Conservation (phyloP, 2,888 invertebrate species). For the Drosophila cognata region DNA sequence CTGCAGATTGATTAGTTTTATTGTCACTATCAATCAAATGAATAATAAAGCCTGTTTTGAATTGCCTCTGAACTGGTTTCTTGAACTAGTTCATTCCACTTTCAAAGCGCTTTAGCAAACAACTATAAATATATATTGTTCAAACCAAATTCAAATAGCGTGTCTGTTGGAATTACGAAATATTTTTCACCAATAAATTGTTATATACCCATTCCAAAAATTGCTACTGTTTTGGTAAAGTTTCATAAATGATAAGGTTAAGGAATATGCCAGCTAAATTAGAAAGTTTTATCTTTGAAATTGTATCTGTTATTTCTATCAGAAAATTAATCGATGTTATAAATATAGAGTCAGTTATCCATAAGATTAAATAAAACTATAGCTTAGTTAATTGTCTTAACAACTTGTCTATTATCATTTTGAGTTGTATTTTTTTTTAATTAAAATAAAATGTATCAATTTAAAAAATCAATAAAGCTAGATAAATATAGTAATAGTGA, state of each 20-base stretch:
- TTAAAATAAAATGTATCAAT: background rate
- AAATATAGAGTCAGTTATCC: background rate
- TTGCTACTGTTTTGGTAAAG: background rate
- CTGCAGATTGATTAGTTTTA: slow-evolving; percentile 46
- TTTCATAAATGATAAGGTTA: background rate
- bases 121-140: slow-evolving; percentile 7
- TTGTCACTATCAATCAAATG: slow-evolving; percentile 58
- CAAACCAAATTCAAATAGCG: background rate
- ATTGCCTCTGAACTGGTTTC: slow-evolving; percentile 48
- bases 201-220: background rate
- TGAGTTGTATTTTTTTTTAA: background rate
- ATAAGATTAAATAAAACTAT: background rate
- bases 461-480: background rate
- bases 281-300: background rate
- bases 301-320: background rate
- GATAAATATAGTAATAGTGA: background rate
- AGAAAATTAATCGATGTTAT: background rate
- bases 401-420: background rate
- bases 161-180: background rate
- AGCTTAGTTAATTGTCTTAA: background rate
- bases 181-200: background rate
- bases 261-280: background rate
- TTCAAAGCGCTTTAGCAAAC: slow-evolving; percentile 34
- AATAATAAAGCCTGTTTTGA: slow-evolving; percentile 44
- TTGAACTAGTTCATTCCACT: slow-evolving; percentile 59